Base-by-base conservation (phyloP, 2,888 invertebrate genomes). In the Heterodera filipjevi region DNA sequence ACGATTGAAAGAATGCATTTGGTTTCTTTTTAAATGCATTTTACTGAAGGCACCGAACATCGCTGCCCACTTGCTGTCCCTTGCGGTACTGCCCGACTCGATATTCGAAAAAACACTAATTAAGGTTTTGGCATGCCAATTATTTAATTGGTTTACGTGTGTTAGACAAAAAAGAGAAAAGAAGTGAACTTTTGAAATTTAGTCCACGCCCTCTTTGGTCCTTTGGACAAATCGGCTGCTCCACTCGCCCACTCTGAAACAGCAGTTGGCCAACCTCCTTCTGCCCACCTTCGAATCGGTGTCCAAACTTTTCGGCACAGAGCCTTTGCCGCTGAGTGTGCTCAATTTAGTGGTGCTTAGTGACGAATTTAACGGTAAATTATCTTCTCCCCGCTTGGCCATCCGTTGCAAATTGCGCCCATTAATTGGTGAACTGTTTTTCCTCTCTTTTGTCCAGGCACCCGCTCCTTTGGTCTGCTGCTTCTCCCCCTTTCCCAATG, bases 391-490 rank as follows among this genome's bases (percentile, higher is more conserved):
- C 12, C n/a, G 14, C 49, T 49, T 49, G n/a, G n/a, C n/a, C n/a
- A n/a, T n/a, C n/a, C n/a, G n/a, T 44, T 14, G 44, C n/a, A 16
- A n/a, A n/a, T 44, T 44, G 16, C 71, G 35, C 71, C 19, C 39
- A 39, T 59, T 78, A 59, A 22, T 53, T 53, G 14, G 53, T 22
- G n/a, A n/a, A 22, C 19, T 22, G n/a, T 27, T 59, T 49, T 49
- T 81, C 5, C n/a, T 44, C 59, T 19, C n/a, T 46, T 77, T 78
- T 32, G 8, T 19, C 8, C 32, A 76, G 53, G 53, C n/a, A 83
- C 82, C 12, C 85, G 80, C 19, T 85, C 84, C 14, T 81, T 80
- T 68, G 84, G 84, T 3, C 33, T 83, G 12, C 44, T 83, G 16
- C 66, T 77, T 30, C 68, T 83, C 10, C 66, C 79, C 46, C 44